These are phyloP conservation scores for Gymnocheta viridis DNA, from an alignment of 2,888 invertebrate species.

Conservation along the genomic window DNA sequence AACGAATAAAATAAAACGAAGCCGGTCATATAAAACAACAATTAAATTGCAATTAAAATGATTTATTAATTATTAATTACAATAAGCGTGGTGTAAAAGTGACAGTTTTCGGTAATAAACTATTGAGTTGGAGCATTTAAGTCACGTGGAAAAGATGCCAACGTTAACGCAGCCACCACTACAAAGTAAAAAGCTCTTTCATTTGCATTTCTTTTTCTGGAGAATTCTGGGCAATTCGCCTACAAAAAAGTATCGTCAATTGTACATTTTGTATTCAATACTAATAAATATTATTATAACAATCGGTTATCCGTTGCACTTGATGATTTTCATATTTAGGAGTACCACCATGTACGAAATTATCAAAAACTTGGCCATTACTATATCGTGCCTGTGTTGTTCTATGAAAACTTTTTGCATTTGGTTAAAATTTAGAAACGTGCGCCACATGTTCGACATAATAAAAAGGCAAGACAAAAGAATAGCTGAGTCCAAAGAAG, in stretches of 20 bases:
- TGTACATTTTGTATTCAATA: slow-evolving; percentile 60
- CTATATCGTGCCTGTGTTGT: slow-evolving; percentile 54
- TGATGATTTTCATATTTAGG: slow-evolving; percentile 67
- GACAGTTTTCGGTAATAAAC: background rate
- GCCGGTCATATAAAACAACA: background rate
- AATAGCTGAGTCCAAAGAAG: slow-evolving; percentile 28
- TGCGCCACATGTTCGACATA: slow-evolving; percentile 57
- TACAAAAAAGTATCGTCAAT: slow-evolving; percentile 16
- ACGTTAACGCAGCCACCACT: background rate
- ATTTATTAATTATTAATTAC: background rate
- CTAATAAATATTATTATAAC: slow-evolving; percentile 58
- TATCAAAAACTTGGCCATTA: slow-evolving; percentile 67
- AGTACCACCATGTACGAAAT: slow-evolving; percentile 51
- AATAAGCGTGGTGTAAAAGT: background rate
- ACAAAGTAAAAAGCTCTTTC: slow-evolving; percentile 26
- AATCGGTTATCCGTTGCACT: slow-evolving; percentile 67
- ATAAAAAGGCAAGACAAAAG: slow-evolving; percentile 56
- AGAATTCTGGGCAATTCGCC: slow-evolving; percentile 54
- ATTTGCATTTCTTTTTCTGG: slow-evolving; percentile 54
- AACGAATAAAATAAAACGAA: background rate
- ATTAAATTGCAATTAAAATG: background rate
- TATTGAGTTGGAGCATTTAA: background rate
- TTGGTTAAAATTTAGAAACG: slow-evolving; percentile 63
- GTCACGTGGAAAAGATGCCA: background rate
- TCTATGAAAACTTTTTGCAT: slow-evolving; percentile 61